Evolutionary conservation across 2,797 vertebrate genomes (phyloP).

Genomic region (Geotrypetes seraphini): DNA sequence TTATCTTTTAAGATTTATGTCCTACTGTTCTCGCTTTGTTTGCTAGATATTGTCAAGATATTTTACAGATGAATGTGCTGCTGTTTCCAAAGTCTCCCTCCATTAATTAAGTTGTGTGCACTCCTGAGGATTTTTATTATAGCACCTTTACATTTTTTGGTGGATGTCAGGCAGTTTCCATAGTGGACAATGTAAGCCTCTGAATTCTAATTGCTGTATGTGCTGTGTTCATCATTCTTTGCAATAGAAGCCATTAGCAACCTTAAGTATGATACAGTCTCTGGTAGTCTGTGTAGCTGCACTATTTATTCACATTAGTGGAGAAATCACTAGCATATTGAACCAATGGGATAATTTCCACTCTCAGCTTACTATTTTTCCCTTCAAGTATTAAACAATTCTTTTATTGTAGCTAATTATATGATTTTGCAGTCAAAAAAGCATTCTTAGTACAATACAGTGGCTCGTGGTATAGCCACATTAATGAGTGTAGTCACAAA

Average conservation of each 20-base stretch:
- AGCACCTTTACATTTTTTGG: slow-evolving; percentile 30
- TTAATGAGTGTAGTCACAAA: no score
- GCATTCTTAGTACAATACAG: no score
- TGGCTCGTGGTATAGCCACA: no score
- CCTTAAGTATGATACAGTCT: slow-evolving; percentile 24
- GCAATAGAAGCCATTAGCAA: slow-evolving; percentile 15
- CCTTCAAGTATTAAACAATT: no score
- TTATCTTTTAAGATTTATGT: background rate
- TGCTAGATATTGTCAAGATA: slow-evolving; percentile 4
- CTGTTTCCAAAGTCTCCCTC: slow-evolving; percentile 25
- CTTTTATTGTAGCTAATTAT: no score
- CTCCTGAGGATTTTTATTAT: slow-evolving; percentile 24
- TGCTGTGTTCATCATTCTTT: slow-evolving; percentile 26
- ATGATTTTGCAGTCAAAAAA: no score
- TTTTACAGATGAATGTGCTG: background rate
- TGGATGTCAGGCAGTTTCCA: slow-evolving; percentile 24
- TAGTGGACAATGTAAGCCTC: slow-evolving; percentile 31
- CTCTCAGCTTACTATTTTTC: no score
- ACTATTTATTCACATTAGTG: background rate
- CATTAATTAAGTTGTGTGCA: slow-evolving; percentile 29
- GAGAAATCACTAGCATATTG: no score
- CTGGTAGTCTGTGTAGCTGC: background rate
- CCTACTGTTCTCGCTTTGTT: background rate
- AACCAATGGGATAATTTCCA: no score
- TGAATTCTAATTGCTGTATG: slow-evolving; percentile 30